phyloP scores from a whole-genome alignment of 1,140 invertebrate species.

The Callitettix versicolor region DNA sequence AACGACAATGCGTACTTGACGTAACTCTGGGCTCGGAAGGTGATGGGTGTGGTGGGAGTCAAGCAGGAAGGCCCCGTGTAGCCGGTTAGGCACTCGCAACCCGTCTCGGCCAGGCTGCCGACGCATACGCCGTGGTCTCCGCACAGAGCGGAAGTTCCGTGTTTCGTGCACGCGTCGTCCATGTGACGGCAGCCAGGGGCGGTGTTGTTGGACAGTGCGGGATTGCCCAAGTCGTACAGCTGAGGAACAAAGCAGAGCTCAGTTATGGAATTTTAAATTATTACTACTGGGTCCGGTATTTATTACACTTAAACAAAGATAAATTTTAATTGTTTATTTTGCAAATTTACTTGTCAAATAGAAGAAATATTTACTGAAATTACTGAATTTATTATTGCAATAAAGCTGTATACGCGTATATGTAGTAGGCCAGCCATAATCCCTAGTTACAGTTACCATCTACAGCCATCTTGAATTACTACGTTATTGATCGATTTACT shows the following conservation, averaged over 20 bases:
- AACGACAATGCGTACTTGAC: slow-evolving; percentile 92
- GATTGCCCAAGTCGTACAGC: slow-evolving; percentile 83
- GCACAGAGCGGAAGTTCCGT: slow-evolving; percentile 68
- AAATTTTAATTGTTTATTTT: not conserved
- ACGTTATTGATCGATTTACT: no score
- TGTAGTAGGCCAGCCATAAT: no score
- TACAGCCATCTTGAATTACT: no score
- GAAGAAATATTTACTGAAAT: not conserved
- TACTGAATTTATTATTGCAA: not conserved
- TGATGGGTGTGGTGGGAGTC: slow-evolving; percentile 71
- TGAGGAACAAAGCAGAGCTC: slow-evolving; percentile 24
- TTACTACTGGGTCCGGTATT: not conserved
- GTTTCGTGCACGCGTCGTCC: slow-evolving; percentile 73
- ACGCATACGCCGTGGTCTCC: slow-evolving; percentile 88
- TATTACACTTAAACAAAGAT: not conserved
- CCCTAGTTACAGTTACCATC: no score
- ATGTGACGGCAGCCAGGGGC: slow-evolving; percentile 80
- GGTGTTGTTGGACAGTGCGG: slow-evolving; percentile 72
- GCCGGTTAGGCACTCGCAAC: slow-evolving; percentile 82
- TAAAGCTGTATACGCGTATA: not conserved
- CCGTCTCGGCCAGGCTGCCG: slow-evolving; percentile 75
- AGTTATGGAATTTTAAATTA: not conserved
- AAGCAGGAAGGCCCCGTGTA: slow-evolving; percentile 82
- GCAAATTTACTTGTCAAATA: no score
- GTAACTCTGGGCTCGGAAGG: slow-evolving; percentile 85